A percentile compares a stretch with the other conserved stretches of the same genome.
These are phyloP conservation scores for Tapera naevia DNA, from an alignment of 2,797 vertebrate species.

Conservation along the genomic window DNA sequence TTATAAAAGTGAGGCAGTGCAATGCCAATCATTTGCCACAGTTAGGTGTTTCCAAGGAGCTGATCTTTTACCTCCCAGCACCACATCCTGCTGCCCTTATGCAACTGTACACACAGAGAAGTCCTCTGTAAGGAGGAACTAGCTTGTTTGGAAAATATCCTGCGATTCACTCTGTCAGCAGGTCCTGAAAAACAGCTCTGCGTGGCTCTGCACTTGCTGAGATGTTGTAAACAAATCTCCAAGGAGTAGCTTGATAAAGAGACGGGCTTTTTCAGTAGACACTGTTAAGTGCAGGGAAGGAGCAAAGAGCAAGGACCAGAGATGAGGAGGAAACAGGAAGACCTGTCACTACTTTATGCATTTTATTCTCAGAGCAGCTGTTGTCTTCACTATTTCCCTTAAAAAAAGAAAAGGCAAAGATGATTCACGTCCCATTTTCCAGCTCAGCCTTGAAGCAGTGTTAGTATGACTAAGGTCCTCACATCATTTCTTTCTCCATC, in stretches of 20 bases:
- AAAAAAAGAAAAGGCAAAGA: slow-evolving; percentile 53
- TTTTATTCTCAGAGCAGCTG: slow-evolving; percentile 7
- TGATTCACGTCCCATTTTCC: slow-evolving; percentile 55
- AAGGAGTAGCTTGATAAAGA: not conserved
- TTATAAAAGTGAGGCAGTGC: not conserved
- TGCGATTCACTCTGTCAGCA: not conserved
- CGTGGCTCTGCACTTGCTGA: not conserved
- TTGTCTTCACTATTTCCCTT: slow-evolving; percentile 31
- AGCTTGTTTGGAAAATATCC: not conserved
- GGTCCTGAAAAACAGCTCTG: not conserved
- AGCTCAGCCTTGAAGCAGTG: not conserved
- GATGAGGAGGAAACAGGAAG: slow-evolving; percentile 48
- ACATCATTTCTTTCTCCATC: slow-evolving; percentile 47
- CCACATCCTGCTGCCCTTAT: not conserved
- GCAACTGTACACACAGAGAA: not conserved
- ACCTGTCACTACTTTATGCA: not conserved
- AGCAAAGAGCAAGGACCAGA: not conserved
- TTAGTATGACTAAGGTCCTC: slow-evolving; percentile 47
- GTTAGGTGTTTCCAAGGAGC: not conserved
- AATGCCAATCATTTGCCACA: not conserved
- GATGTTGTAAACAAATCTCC: not conserved
- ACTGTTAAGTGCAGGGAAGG: not conserved
- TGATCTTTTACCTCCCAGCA: not conserved
- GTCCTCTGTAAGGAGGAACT: not conserved
- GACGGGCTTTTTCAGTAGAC: not conserved